phyloP scores from a whole-genome alignment of 2,113 vertebrate species.

The Rattus rattus region DNA sequence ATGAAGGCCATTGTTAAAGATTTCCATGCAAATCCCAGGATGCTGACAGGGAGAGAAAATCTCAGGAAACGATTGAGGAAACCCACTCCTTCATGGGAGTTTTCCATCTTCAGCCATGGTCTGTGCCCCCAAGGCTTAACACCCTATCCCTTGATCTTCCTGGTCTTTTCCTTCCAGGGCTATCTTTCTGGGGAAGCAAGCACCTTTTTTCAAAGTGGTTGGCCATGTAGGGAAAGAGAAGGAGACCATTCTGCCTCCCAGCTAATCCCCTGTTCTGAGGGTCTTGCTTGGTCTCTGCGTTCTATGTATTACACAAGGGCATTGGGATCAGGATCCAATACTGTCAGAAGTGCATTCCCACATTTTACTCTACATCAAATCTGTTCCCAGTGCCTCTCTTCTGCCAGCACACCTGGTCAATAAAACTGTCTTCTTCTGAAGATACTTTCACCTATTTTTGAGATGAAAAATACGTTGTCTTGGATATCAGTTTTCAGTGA shows the following conservation, averaged over 20 bases:
- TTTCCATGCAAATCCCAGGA: too few species aligned
- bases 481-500: background rate
- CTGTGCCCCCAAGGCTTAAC: background rate
- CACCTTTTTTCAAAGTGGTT: background rate
- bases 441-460: background rate
- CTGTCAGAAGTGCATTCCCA: background rate
- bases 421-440: background rate
- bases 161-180: background rate
- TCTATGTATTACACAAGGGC: too few species aligned
- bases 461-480: background rate
- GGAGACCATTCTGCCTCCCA: background rate
- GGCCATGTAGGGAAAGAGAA: background rate
- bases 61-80: background rate
- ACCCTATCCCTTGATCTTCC: background rate
- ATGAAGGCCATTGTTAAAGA: too few species aligned
- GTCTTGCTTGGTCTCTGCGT: background rate
- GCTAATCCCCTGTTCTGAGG: background rate
- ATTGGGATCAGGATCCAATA: background rate
- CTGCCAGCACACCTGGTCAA: background rate
- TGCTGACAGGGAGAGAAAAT: background rate
- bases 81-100: rapidly evolving
- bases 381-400: background rate
- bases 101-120: background rate
- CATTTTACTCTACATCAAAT: background rate
- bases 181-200: background rate